phyloP scores from a whole-genome alignment of 2,888 invertebrate genomes.

The Drosophila quasianomalipes region DNA sequence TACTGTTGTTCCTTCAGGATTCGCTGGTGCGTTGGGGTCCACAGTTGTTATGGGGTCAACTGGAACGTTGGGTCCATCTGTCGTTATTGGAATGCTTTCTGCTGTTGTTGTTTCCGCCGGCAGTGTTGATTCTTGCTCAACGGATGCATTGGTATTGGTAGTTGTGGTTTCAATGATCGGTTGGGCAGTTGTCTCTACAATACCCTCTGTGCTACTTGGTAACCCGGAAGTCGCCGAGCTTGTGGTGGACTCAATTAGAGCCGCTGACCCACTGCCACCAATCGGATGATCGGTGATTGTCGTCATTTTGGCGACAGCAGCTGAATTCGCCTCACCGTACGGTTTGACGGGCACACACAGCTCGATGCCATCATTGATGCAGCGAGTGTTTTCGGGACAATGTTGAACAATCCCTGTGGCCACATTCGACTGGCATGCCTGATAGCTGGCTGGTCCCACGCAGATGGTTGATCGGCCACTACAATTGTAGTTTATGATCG shows the following conservation, averaged over 20 bases:
- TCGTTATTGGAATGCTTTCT: neutral
- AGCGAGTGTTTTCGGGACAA: constrained; percentile 76
- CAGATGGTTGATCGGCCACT: constrained; percentile 80
- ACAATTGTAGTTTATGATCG: constrained; percentile 70
- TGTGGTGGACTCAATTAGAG: constrained; percentile 34
- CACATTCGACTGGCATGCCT: constrained; percentile 65
- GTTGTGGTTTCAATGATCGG: constrained; percentile 29
- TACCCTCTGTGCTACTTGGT: constrained; percentile 21
- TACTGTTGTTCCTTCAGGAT: no score
- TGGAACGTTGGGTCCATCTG: constrained; percentile 29
- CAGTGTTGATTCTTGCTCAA: constrained; percentile 25
- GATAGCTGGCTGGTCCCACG: constrained; percentile 80
- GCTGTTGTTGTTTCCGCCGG: constrained; percentile 41
- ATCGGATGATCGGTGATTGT: constrained; percentile 57
- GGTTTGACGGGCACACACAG: constrained; percentile 78
- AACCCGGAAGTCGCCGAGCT: constrained; percentile 11
- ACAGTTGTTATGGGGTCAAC: no score
- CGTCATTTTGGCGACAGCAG: constrained; percentile 63
- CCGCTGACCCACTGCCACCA: constrained; percentile 32
- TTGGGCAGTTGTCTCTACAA: constrained; percentile 1
- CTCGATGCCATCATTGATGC: constrained; percentile 79
- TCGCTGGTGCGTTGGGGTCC: no score
- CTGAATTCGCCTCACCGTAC: constrained; percentile 31
- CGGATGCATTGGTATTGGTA: constrained; percentile 12
- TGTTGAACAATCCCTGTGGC: constrained; percentile 60